Conservation (phyloP, 2,113 vertebrate species). For the Rhombomys opimus region DNA sequence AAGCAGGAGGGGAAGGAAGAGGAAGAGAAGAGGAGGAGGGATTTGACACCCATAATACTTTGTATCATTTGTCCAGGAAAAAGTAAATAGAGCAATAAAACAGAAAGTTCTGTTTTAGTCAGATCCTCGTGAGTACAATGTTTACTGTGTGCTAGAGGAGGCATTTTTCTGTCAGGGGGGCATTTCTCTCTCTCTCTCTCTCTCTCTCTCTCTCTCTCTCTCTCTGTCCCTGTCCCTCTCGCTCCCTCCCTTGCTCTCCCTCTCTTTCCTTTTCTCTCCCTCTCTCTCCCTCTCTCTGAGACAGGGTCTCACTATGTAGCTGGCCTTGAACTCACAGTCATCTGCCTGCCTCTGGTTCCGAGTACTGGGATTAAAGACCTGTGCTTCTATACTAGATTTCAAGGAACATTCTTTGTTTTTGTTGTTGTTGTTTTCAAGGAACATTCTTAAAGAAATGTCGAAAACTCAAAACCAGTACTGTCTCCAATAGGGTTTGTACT, state of each 20-base stretch:
- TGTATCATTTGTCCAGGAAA: background rate
- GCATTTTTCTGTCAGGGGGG: background rate
- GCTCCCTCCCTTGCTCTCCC: background rate
- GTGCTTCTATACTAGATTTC: background rate
- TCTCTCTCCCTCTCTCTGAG: background rate
- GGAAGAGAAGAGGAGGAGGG: background rate
- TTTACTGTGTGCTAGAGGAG: background rate
- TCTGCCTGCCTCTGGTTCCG: background rate
- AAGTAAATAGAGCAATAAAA: background rate
- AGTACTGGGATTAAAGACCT: background rate
- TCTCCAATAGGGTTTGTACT: background rate
- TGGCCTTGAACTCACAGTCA: background rate
- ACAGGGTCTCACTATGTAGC: background rate
- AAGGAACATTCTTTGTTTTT: background rate
- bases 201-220: background rate
- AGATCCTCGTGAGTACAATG: background rate
- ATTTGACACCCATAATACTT: background rate
- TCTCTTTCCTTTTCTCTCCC: background rate
- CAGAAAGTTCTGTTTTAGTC: background rate
- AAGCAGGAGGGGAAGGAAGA: background rate
- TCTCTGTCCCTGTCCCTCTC: background rate
- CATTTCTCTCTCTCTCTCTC: background rate
- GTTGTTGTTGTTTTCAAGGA: background rate
- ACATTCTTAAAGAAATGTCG: conserved; percentile 7
- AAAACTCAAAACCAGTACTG: background rate